Evolutionary conservation across 2,888 invertebrate genomes (phyloP), one percentile per base, ranked within the genome.

Genomic region (Lepetodrilus schrolli): DNA sequence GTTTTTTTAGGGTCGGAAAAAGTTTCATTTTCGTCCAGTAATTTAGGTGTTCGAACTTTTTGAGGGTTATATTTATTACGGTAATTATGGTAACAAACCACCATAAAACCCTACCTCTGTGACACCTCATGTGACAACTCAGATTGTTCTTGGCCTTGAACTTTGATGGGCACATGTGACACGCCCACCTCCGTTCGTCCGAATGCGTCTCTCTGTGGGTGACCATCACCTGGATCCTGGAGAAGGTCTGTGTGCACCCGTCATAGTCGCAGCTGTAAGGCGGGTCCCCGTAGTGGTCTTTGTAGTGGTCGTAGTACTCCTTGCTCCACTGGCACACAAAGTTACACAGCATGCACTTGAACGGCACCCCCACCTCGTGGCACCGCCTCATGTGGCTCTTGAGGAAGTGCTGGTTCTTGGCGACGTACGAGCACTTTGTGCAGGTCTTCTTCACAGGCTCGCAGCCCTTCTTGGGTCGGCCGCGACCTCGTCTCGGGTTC

Each of bases 261-360:
- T 80, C 79, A n/a, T 77, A 66, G 81, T 93, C 93, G 88, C 94
- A 94, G 80, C 91, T 91, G 85, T 92, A 93, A n/a, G 93, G 93
- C n/a, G 93, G 93, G 20, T 93, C 93, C 66, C 91, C 89, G 85
- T 93, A 93, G 88, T 91, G 91, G 17, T 79, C 70, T 82, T 92
- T 92, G 92, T 93, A 93, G 84, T 94, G 94, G 76, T 91, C 91
- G 79, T 93, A 92, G 88, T 93, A 93, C 81, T 93, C 92, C 37
- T 93, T 92, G 83, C 93, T 93, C 91, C 93, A 93, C 79, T 93
- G 92, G 82, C 93, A 93, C 58, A 92, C 92, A 88, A 93, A 93
- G n/a, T 92, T 91, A 88, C 94, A 94, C 68, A 93, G 88, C 38
- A 92, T 92, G 87, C 94, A 94, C 5, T 71, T 74, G 37, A 80